Conservation (phyloP, 1,140 invertebrate genomes). For the Coptotermes formosanus region DNA sequence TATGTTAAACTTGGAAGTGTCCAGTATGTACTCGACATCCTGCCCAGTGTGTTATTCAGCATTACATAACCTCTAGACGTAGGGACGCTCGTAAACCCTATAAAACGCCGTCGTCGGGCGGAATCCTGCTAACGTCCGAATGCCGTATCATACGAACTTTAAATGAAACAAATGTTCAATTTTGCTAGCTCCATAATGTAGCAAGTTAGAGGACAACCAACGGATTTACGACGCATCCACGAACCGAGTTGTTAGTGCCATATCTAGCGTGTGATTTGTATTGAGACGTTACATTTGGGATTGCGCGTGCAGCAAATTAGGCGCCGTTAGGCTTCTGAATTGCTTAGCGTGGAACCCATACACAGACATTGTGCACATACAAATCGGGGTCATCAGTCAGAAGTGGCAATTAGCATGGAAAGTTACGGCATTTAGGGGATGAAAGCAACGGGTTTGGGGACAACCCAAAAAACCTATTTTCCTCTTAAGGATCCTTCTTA, state of each 20-base stretch:
- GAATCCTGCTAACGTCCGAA: neutral
- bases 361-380: no score
- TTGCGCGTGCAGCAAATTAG: neutral
- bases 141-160: neutral
- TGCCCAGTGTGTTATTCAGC: neutral
- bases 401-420: no score
- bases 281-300: no score
- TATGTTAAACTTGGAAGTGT: no score
- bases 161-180: neutral
- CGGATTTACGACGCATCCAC: neutral
- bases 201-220: neutral
- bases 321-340: neutral
- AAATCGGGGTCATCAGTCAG: no score
- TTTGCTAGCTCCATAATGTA: neutral
- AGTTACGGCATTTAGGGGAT: no score
- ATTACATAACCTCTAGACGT: neutral
- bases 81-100: neutral
- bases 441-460: no score
- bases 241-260: neutral
- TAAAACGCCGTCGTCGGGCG: neutral
- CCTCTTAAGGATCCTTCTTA: no score
- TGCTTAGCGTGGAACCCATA: no score
- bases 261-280: neutral
- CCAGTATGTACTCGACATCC: no score
- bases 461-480: no score